Evolutionary conservation across 2,888 invertebrate genomes (phyloP), one percentile per base, ranked within the genome.

Genomic region (Notodonta ziczac): DNA sequence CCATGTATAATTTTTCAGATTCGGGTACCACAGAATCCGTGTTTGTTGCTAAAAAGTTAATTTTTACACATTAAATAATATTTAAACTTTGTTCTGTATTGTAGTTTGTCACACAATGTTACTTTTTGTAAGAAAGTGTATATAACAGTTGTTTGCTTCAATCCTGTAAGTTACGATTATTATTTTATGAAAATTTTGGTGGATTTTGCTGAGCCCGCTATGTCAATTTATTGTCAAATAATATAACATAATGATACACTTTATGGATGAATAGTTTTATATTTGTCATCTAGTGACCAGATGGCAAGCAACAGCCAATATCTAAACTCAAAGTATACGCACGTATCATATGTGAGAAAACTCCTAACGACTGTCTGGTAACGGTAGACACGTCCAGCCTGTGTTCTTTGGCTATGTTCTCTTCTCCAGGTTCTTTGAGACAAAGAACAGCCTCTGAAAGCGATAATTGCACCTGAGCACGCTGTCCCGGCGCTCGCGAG

Each of bases 381-480:
- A 98, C 98, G 69, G 97, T 97, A 0, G 98, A 97, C 54, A 99
- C 97, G 83, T 98, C 97, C 69, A 99, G 95, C 72, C 97, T 96
- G 87, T 99, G 98, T 80, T 98, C 98, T 81, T 97, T 97, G 0
- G 99, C 98, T 80, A 98, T 97, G 60, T 94, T 95, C 84, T 97
- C 96, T 80, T 97, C 97, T 32, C 95, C 96, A 2, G 96, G 95
- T 73, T 98, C 97, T 78, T 96, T 96, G 44, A 98, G 91, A 65
- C 96, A 96, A 59, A 98, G 88, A 16, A 97, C 97, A 8, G 96
- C 96, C 78, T 97, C 96, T 5, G 97, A 97, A 10, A 98, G 90
- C 10, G 97, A 96, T 57, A 99, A 94, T 14, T 98, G 97, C 13
- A 99, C 98, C 84, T 98, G 97, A 0, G 98, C 97, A 80, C 96